phyloP scores from a whole-genome alignment of 2,797 vertebrate genomes.

The Peromyscus attwateri region DNA sequence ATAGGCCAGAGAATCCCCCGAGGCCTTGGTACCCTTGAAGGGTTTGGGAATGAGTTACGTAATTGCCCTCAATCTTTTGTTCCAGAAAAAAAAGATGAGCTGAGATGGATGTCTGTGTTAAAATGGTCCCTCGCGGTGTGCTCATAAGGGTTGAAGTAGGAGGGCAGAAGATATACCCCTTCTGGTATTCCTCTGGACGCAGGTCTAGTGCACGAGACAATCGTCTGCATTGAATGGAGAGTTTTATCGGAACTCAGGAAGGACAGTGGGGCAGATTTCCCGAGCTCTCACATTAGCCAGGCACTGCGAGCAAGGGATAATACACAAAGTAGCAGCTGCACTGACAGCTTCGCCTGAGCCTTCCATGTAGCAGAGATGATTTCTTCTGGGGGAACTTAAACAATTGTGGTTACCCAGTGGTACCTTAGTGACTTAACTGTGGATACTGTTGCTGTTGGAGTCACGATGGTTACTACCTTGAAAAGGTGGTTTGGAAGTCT shows the following conservation, averaged over 20 bases:
- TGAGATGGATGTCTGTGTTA: conserved; percentile 57
- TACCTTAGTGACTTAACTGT: conserved; percentile 21
- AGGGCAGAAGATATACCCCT: conserved; percentile 67
- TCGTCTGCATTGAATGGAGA: conserved; percentile 64
- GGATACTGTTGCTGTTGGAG: conserved; percentile 4
- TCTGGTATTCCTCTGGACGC: conserved; percentile 61
- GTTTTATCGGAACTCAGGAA: conserved; percentile 60
- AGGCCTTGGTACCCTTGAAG: not conserved
- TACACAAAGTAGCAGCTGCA: conserved; percentile 42
- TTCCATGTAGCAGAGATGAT: not conserved
- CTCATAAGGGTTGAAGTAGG: conserved; percentile 62
- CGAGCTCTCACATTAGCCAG: conserved; percentile 32
- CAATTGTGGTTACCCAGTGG: conserved; percentile 12
- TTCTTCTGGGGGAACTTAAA: conserved; percentile 8
- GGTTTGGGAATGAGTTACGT: conserved; percentile 49
- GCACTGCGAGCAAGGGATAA: conserved; percentile 52
- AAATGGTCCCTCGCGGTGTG: conserved; percentile 52
- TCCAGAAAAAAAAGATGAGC: conserved; percentile 37
- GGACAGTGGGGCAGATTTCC: conserved; percentile 58
- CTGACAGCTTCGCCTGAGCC: not conserved
- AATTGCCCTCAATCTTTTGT: conserved; percentile 62
- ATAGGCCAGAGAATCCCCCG: not conserved
- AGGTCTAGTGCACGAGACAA: conserved; percentile 67
- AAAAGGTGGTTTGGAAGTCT: not conserved
- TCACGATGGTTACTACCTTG: conserved; percentile 32